These are phyloP conservation scores for Gallinago stenura DNA, from an alignment of 2,797 vertebrate genomes.

Conservation along the genomic window DNA sequence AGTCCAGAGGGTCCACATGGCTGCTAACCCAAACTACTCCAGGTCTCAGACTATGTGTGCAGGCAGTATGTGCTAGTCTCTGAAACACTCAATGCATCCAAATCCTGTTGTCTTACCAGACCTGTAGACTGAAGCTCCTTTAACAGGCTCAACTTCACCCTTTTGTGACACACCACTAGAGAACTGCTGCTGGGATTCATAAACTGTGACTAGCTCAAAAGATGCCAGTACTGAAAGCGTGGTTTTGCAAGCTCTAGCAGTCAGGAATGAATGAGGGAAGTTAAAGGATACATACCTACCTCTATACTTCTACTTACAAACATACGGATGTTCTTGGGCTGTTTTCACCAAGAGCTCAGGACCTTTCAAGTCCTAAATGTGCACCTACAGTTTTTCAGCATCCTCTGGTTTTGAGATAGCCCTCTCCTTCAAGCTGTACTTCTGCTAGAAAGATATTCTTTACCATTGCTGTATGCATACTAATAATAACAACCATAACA, in stretches of 20 bases:
- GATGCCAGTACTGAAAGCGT: not conserved
- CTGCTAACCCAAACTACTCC: not conserved
- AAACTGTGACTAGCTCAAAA: not conserved
- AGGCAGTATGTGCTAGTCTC: not conserved
- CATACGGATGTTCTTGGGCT: not conserved
- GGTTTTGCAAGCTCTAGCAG: not conserved
- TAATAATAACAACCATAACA: not conserved
- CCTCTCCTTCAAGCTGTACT: not conserved
- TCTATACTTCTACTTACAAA: not conserved
- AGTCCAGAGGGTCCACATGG: not conserved
- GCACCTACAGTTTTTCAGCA: not conserved
- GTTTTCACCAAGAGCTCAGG: not conserved
- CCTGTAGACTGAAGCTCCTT: not conserved
- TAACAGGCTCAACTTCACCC: not conserved
- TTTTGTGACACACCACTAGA: too few species aligned
- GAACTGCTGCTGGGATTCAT: too few species aligned
- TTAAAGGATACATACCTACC: not conserved
- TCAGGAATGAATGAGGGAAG: not conserved
- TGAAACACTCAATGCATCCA: fast-evolving
- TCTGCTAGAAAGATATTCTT: not conserved
- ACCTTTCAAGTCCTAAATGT: not conserved
- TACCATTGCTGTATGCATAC: not conserved
- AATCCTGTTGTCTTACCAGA: not conserved
- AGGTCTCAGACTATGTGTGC: not conserved
- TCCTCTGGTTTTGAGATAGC: not conserved